phyloP scores from a whole-genome alignment of 2,113 vertebrate genomes.

The Rhagologus leucostigma region DNA sequence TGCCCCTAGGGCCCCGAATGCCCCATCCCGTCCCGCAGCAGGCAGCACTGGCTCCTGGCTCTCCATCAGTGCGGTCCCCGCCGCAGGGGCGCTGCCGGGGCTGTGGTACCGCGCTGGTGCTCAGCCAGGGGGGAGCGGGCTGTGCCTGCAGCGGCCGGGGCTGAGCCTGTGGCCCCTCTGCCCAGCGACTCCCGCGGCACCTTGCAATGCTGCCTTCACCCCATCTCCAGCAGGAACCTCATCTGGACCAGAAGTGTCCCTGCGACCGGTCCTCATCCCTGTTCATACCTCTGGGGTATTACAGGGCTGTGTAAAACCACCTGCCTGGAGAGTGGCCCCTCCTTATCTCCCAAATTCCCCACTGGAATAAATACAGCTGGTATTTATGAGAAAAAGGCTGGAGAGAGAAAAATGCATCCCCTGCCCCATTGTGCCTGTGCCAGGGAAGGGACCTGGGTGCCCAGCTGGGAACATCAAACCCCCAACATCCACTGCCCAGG shows the following conservation, averaged over 20 bases:
- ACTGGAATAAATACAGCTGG: neutral
- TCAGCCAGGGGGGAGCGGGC: neutral
- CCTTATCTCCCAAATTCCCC: neutral
- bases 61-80: accelerated
- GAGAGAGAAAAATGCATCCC: neutral
- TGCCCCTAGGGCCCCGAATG: neutral
- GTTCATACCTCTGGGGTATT: neutral
- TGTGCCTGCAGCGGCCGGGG: neutral
- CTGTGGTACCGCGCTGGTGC: neutral
- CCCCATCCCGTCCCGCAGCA: accelerated
- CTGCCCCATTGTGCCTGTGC: neutral
- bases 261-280: neutral
- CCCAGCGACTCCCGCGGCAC: neutral
- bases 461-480: neutral
- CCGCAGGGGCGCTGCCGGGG: accelerated
- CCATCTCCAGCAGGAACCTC: neutral
- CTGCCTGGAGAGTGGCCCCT: neutral
- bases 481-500: neutral
- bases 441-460: neutral
- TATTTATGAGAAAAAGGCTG: neutral
- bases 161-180: neutral
- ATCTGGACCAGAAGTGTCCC: neutral
- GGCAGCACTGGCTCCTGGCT: neutral
- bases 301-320: neutral
- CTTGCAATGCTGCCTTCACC: neutral